Base-by-base conservation (phyloP, 2,113 vertebrate genomes). In the Tringa solitaria region DNA sequence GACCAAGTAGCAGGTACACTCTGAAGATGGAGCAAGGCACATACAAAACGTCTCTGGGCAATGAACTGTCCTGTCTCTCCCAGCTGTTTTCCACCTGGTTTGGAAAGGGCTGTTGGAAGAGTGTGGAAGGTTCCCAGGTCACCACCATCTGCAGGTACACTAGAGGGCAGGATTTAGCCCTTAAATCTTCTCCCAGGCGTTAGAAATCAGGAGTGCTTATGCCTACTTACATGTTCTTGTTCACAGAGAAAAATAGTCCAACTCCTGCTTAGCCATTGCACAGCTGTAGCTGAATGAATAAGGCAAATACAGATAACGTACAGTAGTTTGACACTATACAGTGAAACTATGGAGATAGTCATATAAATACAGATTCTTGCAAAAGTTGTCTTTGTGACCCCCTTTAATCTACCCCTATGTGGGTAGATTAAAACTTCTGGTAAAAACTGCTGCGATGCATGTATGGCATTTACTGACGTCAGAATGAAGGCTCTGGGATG, bases 151-250 rank as follows among this genome's bases (percentile, higher is more conserved):
- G 4, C 37, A 39, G 80, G 64, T 87, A 89, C 91, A 14, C 91
- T 93, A 90, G 91, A 96, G 91, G 96, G 90, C 90, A 89, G 90
- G 76, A 78, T 94, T 93, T 96, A 95, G 88, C 80, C 90, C 96
- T 75, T 89, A n/a, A 70, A 32, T 80, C 41, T 80, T 61, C 39
- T 59, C 5, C 6, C 2, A 10, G 39, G 28, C 63, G 70, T 39
- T 6, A 39, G 50, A 35, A 68, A 41, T 39, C 18, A 3, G 54
- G 59, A 65, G 37, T 0, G 0, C 26, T 80, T 63, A 19, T 16
- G 80, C 43, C 30, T 94, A 70, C 30, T 77, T 69, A 17, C 0
- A 3, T 24, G 28, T 35, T 57, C 28, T 33, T 51, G 14, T 69
- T 87, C 83, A 53, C 20, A 57, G 51, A 43, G 65, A 39, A 65